These are phyloP conservation scores for Cephus rjabovi DNA, from an alignment of 2,888 invertebrate genomes.

Conservation along the genomic window DNA sequence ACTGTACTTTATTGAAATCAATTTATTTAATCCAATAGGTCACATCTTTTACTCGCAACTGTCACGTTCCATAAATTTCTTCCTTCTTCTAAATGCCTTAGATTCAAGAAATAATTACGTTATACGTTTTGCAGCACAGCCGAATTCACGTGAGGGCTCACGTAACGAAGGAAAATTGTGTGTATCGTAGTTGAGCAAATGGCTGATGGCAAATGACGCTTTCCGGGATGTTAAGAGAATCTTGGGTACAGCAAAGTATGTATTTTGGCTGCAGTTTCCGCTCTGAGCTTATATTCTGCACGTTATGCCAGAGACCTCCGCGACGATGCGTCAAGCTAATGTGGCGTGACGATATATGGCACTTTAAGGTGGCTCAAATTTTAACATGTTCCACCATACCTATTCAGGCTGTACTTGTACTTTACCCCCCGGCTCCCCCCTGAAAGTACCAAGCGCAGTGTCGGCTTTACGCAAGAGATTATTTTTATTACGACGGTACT, in stretches of 20 bases:
- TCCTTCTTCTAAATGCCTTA: background rate
- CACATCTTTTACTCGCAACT: background rate
- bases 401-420: background rate
- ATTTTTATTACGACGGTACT: background rate
- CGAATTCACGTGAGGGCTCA: background rate
- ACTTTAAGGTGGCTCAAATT: conserved; percentile 42
- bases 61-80: background rate
- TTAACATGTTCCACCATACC: conserved; percentile 17
- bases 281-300: conserved; percentile 41
- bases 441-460: background rate
- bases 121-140: background rate
- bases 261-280: conserved; percentile 43
- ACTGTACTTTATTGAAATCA: background rate
- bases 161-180: background rate
- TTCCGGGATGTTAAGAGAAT: conserved; percentile 35
- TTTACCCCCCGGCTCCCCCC: background rate
- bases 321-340: conserved; percentile 59
- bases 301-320: conserved; percentile 33
- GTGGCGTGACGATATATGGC: conserved; percentile 60
- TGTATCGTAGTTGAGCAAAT: background rate
- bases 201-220: conserved; percentile 9
- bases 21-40: background rate
- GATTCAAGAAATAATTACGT: background rate
- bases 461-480: background rate
- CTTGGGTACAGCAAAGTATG: conserved; percentile 33